Conservation (phyloP, 2,113 vertebrate genomes). For the Eubucco bourcierii region DNA sequence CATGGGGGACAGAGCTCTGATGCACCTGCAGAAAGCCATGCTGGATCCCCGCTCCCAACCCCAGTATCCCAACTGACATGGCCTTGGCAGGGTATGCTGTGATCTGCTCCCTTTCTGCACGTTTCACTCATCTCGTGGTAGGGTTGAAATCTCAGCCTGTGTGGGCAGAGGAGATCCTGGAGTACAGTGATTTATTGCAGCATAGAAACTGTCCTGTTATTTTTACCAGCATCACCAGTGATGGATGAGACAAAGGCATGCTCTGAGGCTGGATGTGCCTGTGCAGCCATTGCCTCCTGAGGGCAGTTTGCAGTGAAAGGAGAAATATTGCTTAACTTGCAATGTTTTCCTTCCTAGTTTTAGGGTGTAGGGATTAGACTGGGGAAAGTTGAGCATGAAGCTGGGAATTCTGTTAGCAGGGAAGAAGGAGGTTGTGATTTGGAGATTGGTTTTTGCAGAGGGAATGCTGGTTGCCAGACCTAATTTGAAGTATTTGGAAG, state of each 20-base stretch:
- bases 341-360: not conserved
- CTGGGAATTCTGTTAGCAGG: not conserved
- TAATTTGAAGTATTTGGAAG: not conserved
- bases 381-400: not conserved
- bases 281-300: not conserved
- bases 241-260: not conserved
- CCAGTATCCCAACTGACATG: fast-evolving
- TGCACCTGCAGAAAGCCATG: fast-evolving
- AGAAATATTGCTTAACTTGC: not conserved
- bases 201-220: not conserved
- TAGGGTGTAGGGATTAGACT: not conserved
- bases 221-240: fast-evolving
- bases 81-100: fast-evolving
- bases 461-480: not conserved
- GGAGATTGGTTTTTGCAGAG: not conserved
- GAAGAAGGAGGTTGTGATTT: not conserved
- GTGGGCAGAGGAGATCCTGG: not conserved
- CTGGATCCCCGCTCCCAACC: fast-evolving
- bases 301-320: not conserved
- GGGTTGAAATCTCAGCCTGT: not conserved
- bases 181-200: slow-evolving; percentile 2
- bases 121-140: not conserved
- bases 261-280: not conserved
- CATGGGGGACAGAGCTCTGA: fast-evolving
- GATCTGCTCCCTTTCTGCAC: not conserved